Conservation (phyloP, 2,113 vertebrate species). For the Callocephalon fimbriatum region DNA sequence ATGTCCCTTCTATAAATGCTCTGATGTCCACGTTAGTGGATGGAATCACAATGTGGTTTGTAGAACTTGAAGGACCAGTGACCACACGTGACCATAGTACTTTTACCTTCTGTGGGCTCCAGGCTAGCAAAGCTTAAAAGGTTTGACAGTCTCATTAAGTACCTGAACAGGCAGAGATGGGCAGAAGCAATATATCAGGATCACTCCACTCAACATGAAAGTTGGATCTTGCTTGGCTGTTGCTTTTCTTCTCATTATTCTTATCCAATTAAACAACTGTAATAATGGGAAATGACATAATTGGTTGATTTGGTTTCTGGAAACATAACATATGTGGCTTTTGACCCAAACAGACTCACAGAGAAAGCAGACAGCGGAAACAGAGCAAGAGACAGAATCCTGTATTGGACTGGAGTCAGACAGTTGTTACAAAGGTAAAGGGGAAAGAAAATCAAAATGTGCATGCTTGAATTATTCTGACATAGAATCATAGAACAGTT, state of each 20-base stretch:
- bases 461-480: not conserved
- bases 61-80: not conserved
- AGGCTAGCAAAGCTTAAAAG: not conserved
- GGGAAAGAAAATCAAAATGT: not conserved
- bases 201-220: not conserved
- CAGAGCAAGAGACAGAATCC: not conserved
- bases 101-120: not conserved
- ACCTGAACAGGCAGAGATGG: not conserved
- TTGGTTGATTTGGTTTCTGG: slow-evolving; percentile 31
- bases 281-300: slow-evolving; percentile 60
- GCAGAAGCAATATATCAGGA: not conserved
- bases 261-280: slow-evolving; percentile 10
- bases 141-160: not conserved
- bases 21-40: not conserved
- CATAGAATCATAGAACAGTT: not conserved
- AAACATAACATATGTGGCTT: not conserved
- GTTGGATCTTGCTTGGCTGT: not conserved
- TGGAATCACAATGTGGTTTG: not conserved
- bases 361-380: slow-evolving; percentile 15
- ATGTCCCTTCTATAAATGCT: not conserved
- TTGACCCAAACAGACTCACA: slow-evolving; percentile 12
- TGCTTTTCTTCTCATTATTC: not conserved
- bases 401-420: not conserved
- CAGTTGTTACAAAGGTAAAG: not conserved
- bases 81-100: too few relatives aligned